A percentile compares a stretch with the other conserved stretches of the same genome.
phyloP scores from a whole-genome alignment of 1,140 invertebrate species.

The Drosophila bifasciata region DNA sequence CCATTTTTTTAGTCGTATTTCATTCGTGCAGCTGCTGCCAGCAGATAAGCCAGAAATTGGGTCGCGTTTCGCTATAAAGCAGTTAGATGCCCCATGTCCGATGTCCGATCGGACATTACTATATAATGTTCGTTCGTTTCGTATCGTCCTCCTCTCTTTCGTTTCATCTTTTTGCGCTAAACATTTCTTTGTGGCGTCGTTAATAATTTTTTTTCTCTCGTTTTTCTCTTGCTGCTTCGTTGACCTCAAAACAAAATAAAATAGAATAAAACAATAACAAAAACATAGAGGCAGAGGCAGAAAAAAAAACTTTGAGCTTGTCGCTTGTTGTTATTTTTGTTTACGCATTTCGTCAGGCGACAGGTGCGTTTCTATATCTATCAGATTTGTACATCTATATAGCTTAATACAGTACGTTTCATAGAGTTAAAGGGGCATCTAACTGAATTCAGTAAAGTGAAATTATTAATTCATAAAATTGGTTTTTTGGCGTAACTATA shows the following conservation, averaged over 20 bases:
- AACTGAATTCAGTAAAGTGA: too few relatives aligned
- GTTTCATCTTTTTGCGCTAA: constrained; percentile 59
- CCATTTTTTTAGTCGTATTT: constrained; percentile 16
- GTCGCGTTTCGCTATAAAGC: constrained; percentile 72
- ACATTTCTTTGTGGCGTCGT: constrained; percentile 76
- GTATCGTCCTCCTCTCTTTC: constrained; percentile 22
- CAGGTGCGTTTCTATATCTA: constrained; percentile 73
- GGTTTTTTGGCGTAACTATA: too few relatives aligned
- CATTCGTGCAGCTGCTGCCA: constrained; percentile 24
- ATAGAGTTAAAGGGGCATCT: too few relatives aligned
- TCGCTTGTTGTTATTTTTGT: constrained; percentile 77
- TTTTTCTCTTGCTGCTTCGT: constrained; percentile 31
- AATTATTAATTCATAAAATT: too few relatives aligned
- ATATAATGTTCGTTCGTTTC: constrained; percentile 31
- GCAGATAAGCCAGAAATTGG: constrained; percentile 75
- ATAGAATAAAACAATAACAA: constrained; percentile 25
- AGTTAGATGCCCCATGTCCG: constrained; percentile 56
- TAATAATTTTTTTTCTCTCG: constrained; percentile 51
- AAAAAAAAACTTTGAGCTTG: constrained; percentile 57
- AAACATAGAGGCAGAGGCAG: constrained; percentile 1
- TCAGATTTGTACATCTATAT: constrained; percentile 23
- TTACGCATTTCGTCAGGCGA: constrained; percentile 71
- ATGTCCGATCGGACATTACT: constrained; percentile 28
- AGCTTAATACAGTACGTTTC: constrained; percentile 13
- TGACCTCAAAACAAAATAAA: constrained; percentile 69